Conservation (phyloP, 2,113 vertebrate species). For the Thunnus thynnus region DNA sequence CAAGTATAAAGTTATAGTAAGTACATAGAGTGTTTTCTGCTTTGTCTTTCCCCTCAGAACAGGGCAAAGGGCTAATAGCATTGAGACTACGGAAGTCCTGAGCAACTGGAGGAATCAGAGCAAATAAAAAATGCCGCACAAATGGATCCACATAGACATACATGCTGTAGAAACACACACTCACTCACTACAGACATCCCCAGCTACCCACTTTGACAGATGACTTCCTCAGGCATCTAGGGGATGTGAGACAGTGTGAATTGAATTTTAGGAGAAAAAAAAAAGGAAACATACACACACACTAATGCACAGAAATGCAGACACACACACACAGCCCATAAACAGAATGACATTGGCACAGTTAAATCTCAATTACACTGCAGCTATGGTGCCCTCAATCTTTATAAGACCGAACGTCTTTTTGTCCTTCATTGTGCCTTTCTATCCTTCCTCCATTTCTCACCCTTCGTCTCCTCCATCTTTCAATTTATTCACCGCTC, state of each 20-base stretch:
- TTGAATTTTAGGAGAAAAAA: constrained; percentile 51
- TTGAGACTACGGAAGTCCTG: constrained; percentile 54
- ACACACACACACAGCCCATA: not conserved
- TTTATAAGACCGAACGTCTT: not conserved
- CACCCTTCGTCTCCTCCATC: constrained; percentile 10
- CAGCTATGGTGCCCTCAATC: constrained; percentile 50
- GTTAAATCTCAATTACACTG: constrained; percentile 54
- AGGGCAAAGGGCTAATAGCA: constrained; percentile 72
- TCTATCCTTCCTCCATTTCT: constrained; percentile 1
- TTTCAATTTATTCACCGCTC: constrained; percentile 24
- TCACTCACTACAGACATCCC: constrained; percentile 43
- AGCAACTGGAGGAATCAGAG: constrained; percentile 65
- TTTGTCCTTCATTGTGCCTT: constrained; percentile 25
- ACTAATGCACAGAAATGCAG: not conserved
- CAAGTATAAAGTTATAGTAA: constrained; percentile 7
- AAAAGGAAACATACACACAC: constrained; percentile 13
- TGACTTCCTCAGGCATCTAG: constrained; percentile 51
- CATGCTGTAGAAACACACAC: constrained; percentile 30
- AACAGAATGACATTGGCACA: constrained; percentile 55
- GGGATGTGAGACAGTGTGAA: constrained; percentile 60
- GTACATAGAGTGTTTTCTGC: constrained; percentile 16
- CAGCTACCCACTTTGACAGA: constrained; percentile 53
- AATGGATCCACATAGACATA: constrained; percentile 31
- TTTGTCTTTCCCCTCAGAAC: constrained; percentile 37
- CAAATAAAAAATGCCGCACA: constrained; percentile 60